Conservation (phyloP, 2,113 vertebrate genomes). For the Gyps fulvus region DNA sequence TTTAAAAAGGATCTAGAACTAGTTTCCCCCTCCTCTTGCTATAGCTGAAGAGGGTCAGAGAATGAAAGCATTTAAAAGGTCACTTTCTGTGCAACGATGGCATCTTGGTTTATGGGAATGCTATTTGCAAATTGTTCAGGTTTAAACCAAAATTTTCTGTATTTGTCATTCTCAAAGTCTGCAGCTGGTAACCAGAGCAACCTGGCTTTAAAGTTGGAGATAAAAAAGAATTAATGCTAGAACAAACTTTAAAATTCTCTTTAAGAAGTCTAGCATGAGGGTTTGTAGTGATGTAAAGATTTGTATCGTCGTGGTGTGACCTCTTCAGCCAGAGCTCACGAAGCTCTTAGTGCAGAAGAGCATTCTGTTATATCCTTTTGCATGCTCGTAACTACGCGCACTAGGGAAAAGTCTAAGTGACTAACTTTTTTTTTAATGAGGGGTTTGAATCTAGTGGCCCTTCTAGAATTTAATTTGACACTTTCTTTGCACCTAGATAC, state of each 20-base stretch:
- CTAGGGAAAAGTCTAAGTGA: background rate
- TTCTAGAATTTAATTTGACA: background rate
- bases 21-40: background rate
- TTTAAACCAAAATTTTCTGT: background rate
- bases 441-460: background rate
- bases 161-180: background rate
- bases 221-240: background rate
- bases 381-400: fast-evolving
- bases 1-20: background rate
- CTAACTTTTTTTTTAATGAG: background rate
- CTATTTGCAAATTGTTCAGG: background rate
- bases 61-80: background rate
- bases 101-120: background rate
- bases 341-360: background rate
- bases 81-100: background rate
- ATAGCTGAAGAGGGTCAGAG: background rate
- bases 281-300: background rate
- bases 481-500: background rate
- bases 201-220: background rate
- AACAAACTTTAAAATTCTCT: background rate
- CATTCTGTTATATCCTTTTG: background rate
- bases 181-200: background rate
- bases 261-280: background rate
- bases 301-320: background rate
- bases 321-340: background rate